Evolutionary conservation across 2,113 vertebrate species (phyloP).

Genomic region (Sterna hirundo): DNA sequence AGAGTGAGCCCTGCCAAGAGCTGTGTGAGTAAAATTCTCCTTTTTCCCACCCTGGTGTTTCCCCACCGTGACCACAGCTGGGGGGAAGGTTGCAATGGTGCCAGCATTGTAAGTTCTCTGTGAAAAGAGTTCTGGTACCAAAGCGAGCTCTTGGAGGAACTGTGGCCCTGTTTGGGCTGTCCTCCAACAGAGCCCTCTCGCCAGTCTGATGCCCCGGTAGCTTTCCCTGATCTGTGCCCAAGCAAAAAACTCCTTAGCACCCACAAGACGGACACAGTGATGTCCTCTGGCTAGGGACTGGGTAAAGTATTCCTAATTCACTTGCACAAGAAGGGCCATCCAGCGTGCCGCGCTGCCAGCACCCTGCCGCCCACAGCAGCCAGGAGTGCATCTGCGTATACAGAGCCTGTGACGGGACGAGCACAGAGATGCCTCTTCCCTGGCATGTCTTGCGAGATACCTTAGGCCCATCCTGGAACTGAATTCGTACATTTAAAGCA

Average conservation of each 20-base stretch:
- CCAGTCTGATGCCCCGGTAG: not conserved
- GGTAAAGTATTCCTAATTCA: not conserved
- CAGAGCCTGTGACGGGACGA: not conserved
- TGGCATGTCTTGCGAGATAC: not conserved
- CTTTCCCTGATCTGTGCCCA: not conserved
- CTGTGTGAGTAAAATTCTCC: not conserved
- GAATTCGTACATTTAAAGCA: not conserved
- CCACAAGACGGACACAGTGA: not conserved
- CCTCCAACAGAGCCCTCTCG: not conserved
- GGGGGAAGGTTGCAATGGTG: not conserved
- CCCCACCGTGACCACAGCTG: not conserved
- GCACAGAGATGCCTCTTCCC: not conserved
- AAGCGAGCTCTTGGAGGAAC: not conserved
- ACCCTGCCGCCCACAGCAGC: not conserved
- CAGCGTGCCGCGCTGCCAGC: not conserved
- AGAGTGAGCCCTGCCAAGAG: not conserved
- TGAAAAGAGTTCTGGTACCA: not conserved
- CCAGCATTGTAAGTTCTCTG: not conserved
- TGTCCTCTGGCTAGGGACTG: not conserved
- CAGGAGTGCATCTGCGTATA: fast-evolving
- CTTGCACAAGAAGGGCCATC: not conserved
- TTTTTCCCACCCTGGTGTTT: not conserved
- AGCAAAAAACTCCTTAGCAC: not conserved
- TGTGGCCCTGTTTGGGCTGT: not conserved
- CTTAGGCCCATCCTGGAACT: not conserved